These are phyloP conservation scores for Odobenus rosmarus DNA, from an alignment of 2,113 vertebrate species.

Conservation along the genomic window DNA sequence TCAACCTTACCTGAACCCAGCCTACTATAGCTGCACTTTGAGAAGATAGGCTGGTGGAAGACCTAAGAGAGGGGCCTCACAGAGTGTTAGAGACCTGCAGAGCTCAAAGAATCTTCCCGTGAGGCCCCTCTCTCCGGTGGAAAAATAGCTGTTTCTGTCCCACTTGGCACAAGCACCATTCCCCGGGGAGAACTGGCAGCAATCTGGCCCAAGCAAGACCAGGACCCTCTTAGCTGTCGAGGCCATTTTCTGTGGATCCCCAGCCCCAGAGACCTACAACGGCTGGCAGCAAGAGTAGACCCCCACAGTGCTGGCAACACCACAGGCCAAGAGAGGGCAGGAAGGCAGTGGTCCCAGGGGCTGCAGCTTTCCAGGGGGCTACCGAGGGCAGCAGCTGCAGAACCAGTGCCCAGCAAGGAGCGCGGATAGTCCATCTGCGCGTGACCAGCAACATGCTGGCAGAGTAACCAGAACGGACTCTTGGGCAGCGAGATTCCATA, in stretches of 20 bases:
- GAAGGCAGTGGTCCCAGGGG: fast-evolving
- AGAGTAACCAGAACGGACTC: background rate
- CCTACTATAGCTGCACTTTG: background rate
- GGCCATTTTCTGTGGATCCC: background rate
- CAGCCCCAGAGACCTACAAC: background rate
- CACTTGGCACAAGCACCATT: background rate
- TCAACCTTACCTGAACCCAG: background rate
- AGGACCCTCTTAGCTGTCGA: background rate
- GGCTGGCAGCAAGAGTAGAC: background rate
- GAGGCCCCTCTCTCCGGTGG: background rate
- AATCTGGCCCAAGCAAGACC: background rate
- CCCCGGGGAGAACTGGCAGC: background rate
- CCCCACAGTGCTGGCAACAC: background rate
- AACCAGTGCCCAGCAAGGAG: background rate
- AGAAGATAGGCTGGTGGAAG: background rate
- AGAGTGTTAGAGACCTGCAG: background rate
- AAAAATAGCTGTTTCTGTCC: background rate
- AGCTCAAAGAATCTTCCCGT: background rate
- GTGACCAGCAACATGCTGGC: background rate
- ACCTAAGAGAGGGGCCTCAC: background rate
- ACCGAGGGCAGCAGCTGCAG: background rate
- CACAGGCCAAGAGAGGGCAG: background rate
- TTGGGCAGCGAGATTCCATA: background rate
- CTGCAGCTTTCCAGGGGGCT: background rate
- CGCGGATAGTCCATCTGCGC: fast-evolving